These are phyloP conservation scores for Elephantulus edwardii DNA, from an alignment of 2,113 vertebrate species.

Conservation along the genomic window DNA sequence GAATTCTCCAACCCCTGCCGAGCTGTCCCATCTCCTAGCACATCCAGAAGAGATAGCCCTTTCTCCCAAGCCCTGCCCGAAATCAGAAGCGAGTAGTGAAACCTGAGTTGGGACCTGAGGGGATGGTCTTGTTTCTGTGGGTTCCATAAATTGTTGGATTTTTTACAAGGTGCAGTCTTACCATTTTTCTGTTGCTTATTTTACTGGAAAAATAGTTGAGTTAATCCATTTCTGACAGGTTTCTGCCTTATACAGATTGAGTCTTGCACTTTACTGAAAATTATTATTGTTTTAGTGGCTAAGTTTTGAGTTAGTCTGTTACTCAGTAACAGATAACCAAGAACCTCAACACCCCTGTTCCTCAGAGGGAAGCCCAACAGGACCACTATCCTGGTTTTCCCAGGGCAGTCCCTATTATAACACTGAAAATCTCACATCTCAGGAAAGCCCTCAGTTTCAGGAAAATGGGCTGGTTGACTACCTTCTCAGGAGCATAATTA, in stretches of 20 bases:
- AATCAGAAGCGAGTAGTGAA: not conserved
- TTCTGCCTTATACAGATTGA: too few species aligned
- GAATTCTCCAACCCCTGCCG: not conserved
- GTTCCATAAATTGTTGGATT: not conserved
- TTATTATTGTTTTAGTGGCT: not conserved
- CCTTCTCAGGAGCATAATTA: too few species aligned
- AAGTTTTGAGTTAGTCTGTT: not conserved
- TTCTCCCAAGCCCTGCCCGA: not conserved
- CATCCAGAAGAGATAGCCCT: not conserved
- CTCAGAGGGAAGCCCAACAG: not conserved
- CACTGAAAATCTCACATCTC: not conserved
- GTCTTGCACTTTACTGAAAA: not conserved
- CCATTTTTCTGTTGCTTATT: not conserved
- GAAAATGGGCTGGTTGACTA: too few species aligned
- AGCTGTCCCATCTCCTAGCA: not conserved
- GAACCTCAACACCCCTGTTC: not conserved
- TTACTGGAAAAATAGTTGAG: not conserved
- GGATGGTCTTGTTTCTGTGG: not conserved
- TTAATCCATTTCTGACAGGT: not conserved
- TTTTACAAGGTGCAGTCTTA: not conserved
- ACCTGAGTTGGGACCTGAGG: not conserved
- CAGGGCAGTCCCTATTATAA: not conserved
- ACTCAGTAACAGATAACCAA: not conserved
- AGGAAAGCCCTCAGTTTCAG: not conserved
- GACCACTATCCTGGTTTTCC: not conserved